Evolutionary conservation across 1,140 invertebrate species (phyloP).

Genomic region (Cephus cinctus): DNA sequence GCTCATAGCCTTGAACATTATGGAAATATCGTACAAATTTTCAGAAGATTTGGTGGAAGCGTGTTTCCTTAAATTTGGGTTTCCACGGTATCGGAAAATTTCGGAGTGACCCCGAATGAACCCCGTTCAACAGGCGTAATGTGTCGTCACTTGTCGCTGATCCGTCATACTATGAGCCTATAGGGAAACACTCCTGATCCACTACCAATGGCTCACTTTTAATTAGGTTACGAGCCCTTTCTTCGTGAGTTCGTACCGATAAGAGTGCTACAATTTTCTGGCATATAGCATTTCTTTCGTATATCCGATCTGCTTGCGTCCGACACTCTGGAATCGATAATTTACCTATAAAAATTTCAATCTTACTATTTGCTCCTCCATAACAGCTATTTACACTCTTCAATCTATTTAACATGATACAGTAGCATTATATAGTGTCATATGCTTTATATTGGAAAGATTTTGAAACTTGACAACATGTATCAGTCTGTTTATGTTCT

Average conservation of each 20-base stretch:
- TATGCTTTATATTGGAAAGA: too few relatives aligned
- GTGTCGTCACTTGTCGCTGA: constrained; percentile 23
- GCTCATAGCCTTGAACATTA: constrained; percentile 9
- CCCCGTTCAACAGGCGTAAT: constrained; percentile 41
- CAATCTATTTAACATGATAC: too few relatives aligned
- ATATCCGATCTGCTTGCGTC: too few relatives aligned
- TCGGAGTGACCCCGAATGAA: constrained; percentile 32
- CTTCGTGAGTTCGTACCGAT: constrained; percentile 8
- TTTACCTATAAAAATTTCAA: too few relatives aligned
- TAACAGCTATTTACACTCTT: too few relatives aligned
- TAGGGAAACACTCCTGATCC: not conserved
- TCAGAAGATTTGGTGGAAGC: not conserved
- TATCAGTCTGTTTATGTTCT: too few relatives aligned
- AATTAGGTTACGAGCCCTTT: not conserved
- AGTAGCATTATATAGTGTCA: too few relatives aligned
- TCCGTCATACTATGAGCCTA: too few relatives aligned
- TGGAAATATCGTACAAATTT: not conserved
- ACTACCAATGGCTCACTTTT: not conserved
- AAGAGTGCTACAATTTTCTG: not conserved
- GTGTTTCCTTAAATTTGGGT: not conserved
- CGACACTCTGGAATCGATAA: too few relatives aligned
- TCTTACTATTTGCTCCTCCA: too few relatives aligned
- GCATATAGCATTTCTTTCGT: too few relatives aligned
- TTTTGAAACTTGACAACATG: too few relatives aligned
- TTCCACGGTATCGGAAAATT: constrained; percentile 2